Evolutionary conservation across 2,888 invertebrate species (phyloP).

Genomic region (Eupeodes latifasciatus): DNA sequence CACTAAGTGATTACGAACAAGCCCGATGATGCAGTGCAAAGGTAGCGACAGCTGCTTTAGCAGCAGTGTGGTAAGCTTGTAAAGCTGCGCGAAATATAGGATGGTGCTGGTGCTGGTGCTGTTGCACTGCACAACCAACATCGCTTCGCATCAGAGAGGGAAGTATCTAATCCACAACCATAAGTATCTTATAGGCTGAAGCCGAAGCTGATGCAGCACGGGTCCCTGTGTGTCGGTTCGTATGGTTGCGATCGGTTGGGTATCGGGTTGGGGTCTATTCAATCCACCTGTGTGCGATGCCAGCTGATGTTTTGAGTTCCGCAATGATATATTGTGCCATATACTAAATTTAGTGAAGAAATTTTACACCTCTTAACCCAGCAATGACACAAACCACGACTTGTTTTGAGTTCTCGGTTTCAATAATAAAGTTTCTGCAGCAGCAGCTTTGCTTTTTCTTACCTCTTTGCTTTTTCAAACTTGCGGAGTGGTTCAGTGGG

Average conservation of each 20-base stretch:
- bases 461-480: slow-evolving; percentile 23
- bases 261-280: slow-evolving; percentile 26
- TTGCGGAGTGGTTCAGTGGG: slow-evolving; percentile 61
- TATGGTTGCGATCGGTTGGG: background rate
- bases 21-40: slow-evolving; percentile 34
- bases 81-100: too few relatives aligned
- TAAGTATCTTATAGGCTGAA: slow-evolving; percentile 21
- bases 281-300: slow-evolving; percentile 56
- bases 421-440: slow-evolving; percentile 18
- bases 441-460: slow-evolving; percentile 1
- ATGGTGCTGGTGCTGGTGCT: too few relatives aligned
- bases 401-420: slow-evolving; percentile 38
- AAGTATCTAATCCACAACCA: slow-evolving; percentile 31
- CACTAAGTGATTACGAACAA: slow-evolving; percentile 68
- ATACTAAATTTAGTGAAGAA: slow-evolving; percentile 52
- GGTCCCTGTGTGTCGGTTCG: background rate
- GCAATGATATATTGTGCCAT: slow-evolving; percentile 50
- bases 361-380: slow-evolving; percentile 57
- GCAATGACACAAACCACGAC: slow-evolving; percentile 40
- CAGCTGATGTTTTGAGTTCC: slow-evolving; percentile 43
- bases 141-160: slow-evolving; percentile 21
- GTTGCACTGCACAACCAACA: slow-evolving; percentile 18
- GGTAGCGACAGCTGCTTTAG: background rate
- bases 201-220: background rate
- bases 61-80: background rate